Percentiles rank a stretch among this genome's conserved stretches.
These are phyloP conservation scores for Pemphredon lugubris DNA, from an alignment of 2,888 invertebrate species.

Conservation along the genomic window DNA sequence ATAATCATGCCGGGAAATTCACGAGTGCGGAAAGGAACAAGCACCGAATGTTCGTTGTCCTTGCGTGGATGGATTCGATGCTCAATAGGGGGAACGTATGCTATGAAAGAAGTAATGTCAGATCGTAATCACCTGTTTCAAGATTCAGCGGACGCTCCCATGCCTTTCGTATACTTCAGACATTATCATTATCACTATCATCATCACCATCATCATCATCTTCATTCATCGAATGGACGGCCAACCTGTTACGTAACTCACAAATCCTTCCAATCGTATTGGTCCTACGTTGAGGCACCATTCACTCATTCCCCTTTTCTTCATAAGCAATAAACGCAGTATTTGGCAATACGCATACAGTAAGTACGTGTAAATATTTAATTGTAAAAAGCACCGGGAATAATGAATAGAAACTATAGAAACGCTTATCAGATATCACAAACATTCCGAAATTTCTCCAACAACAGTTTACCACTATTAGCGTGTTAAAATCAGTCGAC, in stretches of 20 bases:
- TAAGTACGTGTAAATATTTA: neutral
- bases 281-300: conserved; percentile 22
- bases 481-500: no score
- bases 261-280: conserved; percentile 40
- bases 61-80: conserved; percentile 8
- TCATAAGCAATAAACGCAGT: neutral
- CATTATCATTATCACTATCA: conserved; percentile 29
- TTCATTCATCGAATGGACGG: conserved; percentile 43
- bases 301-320: conserved; percentile 35
- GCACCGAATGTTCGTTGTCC: conserved; percentile 1
- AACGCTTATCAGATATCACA: no score
- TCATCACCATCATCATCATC: conserved; percentile 24
- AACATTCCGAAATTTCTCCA: no score
- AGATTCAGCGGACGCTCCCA: conserved; percentile 50
- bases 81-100: conserved; percentile 24
- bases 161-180: conserved; percentile 57
- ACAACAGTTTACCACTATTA: no score
- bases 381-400: no score
- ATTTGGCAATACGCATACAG: neutral
- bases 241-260: conserved; percentile 39
- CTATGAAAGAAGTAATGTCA: conserved; percentile 54
- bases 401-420: no score
- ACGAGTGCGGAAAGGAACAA: no score
- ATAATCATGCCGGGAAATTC: no score
- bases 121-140: conserved; percentile 60